These are phyloP conservation scores for Laticauda colubrina DNA, from an alignment of 2,113 vertebrate species.

Conservation along the genomic window DNA sequence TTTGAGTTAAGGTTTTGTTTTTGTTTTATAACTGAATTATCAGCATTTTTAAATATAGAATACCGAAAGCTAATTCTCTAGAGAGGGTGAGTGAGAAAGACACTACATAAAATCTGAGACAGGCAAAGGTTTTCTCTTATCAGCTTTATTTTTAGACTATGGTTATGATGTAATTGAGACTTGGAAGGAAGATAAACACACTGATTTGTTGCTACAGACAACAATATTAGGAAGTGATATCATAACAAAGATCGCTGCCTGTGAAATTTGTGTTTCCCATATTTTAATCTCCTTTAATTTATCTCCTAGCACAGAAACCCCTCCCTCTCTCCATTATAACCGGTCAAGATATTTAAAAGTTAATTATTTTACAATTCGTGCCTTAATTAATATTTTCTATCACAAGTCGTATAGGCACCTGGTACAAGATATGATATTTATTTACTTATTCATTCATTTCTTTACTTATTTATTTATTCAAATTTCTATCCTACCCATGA, in stretches of 20 bases:
- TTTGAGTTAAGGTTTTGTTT: neutral
- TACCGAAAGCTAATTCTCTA: neutral
- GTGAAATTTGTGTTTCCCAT: neutral
- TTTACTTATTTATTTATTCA: neutral
- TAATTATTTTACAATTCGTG: neutral
- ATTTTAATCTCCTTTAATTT: neutral
- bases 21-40: neutral
- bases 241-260: neutral
- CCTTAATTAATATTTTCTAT: neutral
- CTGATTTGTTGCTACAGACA: neutral
- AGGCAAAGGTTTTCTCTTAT: conserved; percentile 4
- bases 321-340: neutral
- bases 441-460: too few species aligned
- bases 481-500: neutral
- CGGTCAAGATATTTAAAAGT: neutral
- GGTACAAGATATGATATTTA: neutral
- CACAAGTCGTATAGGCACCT: neutral
- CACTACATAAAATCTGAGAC: neutral
- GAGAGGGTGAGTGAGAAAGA: neutral
- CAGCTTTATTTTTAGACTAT: conserved; percentile 23
- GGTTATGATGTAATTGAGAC: neutral
- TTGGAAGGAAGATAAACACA: neutral
- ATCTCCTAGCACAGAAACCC: neutral
- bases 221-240: neutral
- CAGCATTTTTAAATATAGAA: neutral